A percentile compares a stretch with the other conserved stretches of the same genome.
phyloP scores from a whole-genome alignment of 2,888 invertebrate genomes.

The Protophormia terraenovae region DNA sequence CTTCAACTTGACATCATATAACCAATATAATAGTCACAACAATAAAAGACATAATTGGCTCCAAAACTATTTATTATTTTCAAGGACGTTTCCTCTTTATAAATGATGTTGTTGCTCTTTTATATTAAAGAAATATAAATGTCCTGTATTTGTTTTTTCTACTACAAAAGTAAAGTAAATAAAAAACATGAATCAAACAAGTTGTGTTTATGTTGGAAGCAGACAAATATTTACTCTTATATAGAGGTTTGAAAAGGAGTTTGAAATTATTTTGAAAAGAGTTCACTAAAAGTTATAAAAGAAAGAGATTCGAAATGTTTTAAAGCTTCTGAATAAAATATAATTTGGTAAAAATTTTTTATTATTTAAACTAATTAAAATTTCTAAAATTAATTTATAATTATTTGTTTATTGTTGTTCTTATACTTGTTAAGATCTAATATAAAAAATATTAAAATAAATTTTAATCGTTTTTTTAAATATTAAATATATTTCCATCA shows the following conservation, averaged over 20 bases:
- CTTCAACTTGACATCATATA: neutral
- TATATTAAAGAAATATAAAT: neutral
- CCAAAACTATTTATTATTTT: neutral
- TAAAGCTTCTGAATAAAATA: too few species aligned
- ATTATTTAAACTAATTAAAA: too few species aligned
- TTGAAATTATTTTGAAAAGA: neutral
- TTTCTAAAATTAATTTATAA: too few species aligned
- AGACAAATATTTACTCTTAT: neutral
- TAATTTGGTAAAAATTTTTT: too few species aligned
- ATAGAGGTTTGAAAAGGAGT: neutral
- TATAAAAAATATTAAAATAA: neutral
- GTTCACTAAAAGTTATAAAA: neutral
- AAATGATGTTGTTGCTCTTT: neutral
- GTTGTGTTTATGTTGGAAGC: constrained; percentile 58
- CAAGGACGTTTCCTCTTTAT: neutral
- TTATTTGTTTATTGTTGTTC: neutral
- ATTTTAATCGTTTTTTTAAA: neutral
- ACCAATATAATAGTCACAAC: neutral
- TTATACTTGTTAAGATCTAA: neutral
- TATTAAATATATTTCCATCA: neutral
- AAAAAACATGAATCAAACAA: constrained; percentile 25
- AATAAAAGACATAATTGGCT: constrained; percentile 9
- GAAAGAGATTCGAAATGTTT: neutral
- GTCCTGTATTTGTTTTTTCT: neutral
- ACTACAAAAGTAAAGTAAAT: too few species aligned